These are phyloP conservation scores for Sclerurus mexicanus DNA, from an alignment of 2,113 vertebrate species.

Conservation along the genomic window DNA sequence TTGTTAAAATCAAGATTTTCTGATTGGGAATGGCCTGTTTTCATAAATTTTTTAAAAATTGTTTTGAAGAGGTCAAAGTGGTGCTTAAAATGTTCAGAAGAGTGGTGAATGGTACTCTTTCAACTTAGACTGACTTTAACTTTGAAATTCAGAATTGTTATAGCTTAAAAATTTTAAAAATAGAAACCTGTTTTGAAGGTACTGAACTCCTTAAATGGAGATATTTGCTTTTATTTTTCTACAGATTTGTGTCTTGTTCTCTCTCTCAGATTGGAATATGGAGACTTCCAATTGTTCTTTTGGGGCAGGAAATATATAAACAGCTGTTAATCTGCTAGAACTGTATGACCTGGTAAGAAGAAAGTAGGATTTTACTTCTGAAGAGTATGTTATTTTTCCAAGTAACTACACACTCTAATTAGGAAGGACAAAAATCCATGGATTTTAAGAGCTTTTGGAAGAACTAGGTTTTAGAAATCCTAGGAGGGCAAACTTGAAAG, in stretches of 20 bases:
- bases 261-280: not conserved
- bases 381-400: not conserved
- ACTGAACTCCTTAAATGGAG: not conserved
- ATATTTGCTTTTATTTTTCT: not conserved
- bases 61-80: not conserved
- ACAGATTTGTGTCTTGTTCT: rapidly evolving
- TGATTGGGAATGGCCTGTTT: not conserved
- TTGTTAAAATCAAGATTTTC: not conserved
- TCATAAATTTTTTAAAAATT: not conserved
- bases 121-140: not conserved
- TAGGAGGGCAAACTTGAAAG: not conserved
- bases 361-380: not conserved
- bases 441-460: not conserved
- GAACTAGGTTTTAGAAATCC: not conserved
- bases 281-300: not conserved
- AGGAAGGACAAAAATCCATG: not conserved
- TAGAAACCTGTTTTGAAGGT: not conserved
- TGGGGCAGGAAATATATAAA: not conserved
- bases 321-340: not conserved
- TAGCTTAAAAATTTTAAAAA: not conserved
- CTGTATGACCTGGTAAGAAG: not conserved
- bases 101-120: not conserved
- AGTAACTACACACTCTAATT: not conserved
- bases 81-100: not conserved
- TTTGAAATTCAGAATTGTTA: not conserved